A percentile compares a stretch with the other conserved stretches of the same genome.
These are phyloP conservation scores for Ammospiza nelsoni DNA, from an alignment of 2,113 vertebrate species.

Conservation along the genomic window DNA sequence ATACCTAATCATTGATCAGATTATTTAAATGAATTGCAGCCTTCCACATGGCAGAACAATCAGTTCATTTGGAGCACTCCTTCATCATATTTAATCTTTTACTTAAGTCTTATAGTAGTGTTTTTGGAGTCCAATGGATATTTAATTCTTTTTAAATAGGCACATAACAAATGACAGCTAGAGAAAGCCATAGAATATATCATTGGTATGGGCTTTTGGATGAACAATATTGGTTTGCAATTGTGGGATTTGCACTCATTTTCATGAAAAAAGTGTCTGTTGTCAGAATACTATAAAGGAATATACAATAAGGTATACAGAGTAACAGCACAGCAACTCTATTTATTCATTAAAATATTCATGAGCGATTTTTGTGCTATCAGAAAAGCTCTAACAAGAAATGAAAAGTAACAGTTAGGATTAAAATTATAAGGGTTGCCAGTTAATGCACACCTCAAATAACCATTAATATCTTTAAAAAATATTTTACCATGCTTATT, in stretches of 20 bases:
- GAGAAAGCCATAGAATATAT: neutral
- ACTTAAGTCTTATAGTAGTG: neutral
- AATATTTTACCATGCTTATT: neutral
- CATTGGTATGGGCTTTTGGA: neutral
- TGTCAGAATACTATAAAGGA: conserved; percentile 1
- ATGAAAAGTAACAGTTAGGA: neutral
- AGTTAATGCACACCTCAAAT: neutral
- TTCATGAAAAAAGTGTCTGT: neutral
- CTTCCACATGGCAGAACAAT: neutral
- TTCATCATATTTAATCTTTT: neutral
- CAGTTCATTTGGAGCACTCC: neutral
- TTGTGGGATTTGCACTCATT: neutral
- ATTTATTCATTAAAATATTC: conserved; percentile 14
- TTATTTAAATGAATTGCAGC: neutral
- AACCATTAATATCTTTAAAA: neutral
- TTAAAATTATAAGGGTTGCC: neutral
- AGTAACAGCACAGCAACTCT: neutral
- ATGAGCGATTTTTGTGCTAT: neutral
- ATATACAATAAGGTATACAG: neutral
- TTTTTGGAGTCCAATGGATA: neutral
- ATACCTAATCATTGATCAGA: neutral
- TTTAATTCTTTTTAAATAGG: neutral
- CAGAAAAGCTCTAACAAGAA: neutral
- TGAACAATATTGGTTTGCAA: neutral
- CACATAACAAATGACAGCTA: neutral